Base-by-base conservation (phyloP, 1,140 invertebrate species). In the Artemia franciscana region DNA sequence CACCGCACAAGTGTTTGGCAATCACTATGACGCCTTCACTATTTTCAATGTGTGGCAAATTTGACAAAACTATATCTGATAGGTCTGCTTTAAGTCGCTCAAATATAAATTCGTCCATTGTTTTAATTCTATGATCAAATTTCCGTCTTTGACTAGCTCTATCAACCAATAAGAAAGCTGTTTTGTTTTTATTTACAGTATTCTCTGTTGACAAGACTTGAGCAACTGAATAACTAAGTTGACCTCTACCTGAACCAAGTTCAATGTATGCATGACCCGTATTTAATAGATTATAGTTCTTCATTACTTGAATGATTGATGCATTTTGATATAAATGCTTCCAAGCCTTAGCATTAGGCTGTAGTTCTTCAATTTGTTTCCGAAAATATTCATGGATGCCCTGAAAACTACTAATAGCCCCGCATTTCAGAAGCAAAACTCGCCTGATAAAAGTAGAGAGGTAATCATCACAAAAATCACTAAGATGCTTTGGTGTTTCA, bases 161-260 rank as follows among this genome's bases (percentile, higher is more conserved):
- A 73, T 91, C 88, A 26, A 91, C 73, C 23, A 89, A 70, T 26
- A 91, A 65, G 67, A 86, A 64, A 76, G 2, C 74, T 73, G 63
- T 78, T 70, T 26, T 72, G 39, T 51, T 12, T 70, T 26, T 72
- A 18, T 51, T 12, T 51, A 15, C 39, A 18, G 12, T 62, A 23
- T 72, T 68, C 5, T 75, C 60, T 28, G 77, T 73, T 58, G 79
- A 75, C 24, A 69, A 65, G 21, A 79, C 76, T 66, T 80, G 75
- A 56, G 81, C 80, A 57, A 86, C 71, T 77, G 83, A 87, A 70
- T 81, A 86, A 15, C 83, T 84, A 21, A 88, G 69, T 66, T 81
- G 80, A 79, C 86, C 88, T 79, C 84, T 86, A n/a, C 88, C 88
- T 24, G 87, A 86, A 5, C 88, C 88, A 71, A 90, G 83, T 72